phyloP scores from a whole-genome alignment of 92 coral and sea anemone species.

The Phenganax marumi region DNA sequence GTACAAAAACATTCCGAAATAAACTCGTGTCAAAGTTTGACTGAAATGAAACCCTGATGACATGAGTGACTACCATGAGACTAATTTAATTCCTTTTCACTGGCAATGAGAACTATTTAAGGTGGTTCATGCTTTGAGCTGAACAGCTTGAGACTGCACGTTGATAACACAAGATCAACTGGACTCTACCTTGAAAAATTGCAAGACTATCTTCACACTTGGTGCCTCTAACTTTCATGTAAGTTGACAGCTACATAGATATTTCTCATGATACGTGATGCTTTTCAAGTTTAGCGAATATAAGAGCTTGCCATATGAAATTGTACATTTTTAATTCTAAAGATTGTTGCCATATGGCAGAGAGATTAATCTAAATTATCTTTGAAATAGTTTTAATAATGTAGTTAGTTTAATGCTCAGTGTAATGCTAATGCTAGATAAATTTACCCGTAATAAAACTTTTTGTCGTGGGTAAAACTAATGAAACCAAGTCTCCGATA shows the following conservation, averaged over 20 bases:
- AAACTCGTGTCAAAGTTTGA: not conserved
- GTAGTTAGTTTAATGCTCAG: too few relatives aligned
- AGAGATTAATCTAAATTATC: too few relatives aligned
- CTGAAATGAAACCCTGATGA: conserved; percentile 17
- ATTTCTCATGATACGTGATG: not conserved
- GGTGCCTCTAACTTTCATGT: not conserved
- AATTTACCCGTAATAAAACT: too few relatives aligned
- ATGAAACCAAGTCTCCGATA: too few relatives aligned
- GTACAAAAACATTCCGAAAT: not conserved
- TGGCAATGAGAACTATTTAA: not conserved
- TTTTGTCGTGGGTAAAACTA: too few relatives aligned
- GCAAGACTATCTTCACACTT: not conserved
- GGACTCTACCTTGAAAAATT: not conserved
- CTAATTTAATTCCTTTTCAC: conserved; percentile 7
- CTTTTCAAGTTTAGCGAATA: not conserved
- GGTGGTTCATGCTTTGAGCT: too few relatives aligned
- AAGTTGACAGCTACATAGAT: not conserved
- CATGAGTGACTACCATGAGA: conserved; percentile 2
- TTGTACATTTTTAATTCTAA: too few relatives aligned
- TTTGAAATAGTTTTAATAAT: too few relatives aligned
- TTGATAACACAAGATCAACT: not conserved
- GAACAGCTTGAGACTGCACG: not conserved
- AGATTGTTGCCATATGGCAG: too few relatives aligned
- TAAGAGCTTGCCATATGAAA: too few relatives aligned
- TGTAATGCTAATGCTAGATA: too few relatives aligned